Evolutionary conservation across 2,113 vertebrate genomes (phyloP).

Genomic region (Myotis lucifugus): DNA sequence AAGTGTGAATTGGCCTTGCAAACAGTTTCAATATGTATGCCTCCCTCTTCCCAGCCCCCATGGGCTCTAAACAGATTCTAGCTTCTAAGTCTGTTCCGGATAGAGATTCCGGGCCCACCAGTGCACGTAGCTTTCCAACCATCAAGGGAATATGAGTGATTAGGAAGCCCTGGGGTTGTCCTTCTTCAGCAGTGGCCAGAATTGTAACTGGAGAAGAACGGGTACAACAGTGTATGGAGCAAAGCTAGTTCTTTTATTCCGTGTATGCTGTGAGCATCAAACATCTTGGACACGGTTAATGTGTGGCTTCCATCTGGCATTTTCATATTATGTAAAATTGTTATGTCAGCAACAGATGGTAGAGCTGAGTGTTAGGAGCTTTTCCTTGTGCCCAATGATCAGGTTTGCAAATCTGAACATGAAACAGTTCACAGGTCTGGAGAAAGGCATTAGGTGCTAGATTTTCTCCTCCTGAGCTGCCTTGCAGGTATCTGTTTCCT

Average conservation of each 20-base stretch:
- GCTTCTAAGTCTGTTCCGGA: not conserved
- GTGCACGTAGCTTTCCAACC: not conserved
- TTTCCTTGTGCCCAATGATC: conserved; percentile 80
- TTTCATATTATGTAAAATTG: conserved; percentile 79
- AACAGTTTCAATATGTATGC: not conserved
- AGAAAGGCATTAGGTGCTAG: conserved; percentile 39
- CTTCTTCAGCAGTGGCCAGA: conserved; percentile 60
- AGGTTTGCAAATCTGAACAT: conserved; percentile 78
- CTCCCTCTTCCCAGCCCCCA: not conserved
- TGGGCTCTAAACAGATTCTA: not conserved
- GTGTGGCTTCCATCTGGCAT: conserved; percentile 77
- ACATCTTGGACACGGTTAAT: conserved; percentile 78
- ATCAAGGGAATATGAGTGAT: conserved; percentile 48
- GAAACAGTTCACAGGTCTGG: conserved; percentile 74
- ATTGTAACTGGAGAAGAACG: conserved; percentile 68
- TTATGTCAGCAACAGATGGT: conserved; percentile 85
- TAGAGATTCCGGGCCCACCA: not conserved
- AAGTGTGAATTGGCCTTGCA: not conserved
- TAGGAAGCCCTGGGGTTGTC: conserved; percentile 56
- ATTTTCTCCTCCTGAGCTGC: conserved; percentile 5
- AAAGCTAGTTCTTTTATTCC: conserved; percentile 71
- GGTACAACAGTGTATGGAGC: conserved; percentile 66
- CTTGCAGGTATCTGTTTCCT: not conserved
- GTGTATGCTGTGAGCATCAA: conserved; percentile 77
- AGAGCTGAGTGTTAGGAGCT: conserved; percentile 79